Percentiles rank a stretch among this genome's conserved stretches.
phyloP scores from a whole-genome alignment of 1,140 invertebrate species.

The Macrobrachium nipponense region DNA sequence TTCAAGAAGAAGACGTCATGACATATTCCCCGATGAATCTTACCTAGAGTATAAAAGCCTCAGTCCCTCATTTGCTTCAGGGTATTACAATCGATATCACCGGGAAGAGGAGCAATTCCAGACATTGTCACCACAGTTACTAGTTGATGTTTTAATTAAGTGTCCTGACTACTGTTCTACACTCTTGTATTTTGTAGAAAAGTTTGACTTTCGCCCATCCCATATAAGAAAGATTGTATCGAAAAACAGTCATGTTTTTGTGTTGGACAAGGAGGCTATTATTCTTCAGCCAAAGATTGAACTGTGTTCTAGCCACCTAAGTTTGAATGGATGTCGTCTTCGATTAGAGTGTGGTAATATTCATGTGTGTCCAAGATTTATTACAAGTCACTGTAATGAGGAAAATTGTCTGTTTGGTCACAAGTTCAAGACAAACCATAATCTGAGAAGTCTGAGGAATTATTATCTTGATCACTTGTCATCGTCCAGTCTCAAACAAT shows the following conservation, averaged over 20 bases:
- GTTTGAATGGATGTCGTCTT: background rate
- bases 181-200: constrained; percentile 11
- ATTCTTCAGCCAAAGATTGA: constrained; percentile 1
- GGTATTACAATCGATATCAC: no score
- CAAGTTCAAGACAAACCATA: constrained; percentile 38
- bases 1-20: no score
- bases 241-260: background rate
- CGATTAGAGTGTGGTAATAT: constrained; percentile 1
- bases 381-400: background rate
- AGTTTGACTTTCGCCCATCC: background rate
- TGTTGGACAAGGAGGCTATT: background rate
- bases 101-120: no score
- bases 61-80: no score
- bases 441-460: background rate
- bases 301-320: constrained; percentile 1
- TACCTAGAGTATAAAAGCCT: no score
- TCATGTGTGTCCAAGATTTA: constrained; percentile 33
- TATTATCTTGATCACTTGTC: constrained; percentile 19
- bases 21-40: no score
- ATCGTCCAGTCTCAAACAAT: background rate
- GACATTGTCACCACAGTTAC: no score
- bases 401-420: constrained; percentile 31
- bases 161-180: background rate
- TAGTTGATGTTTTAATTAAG: background rate
- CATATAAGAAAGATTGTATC: background rate